Evolutionary conservation across 2,113 vertebrate genomes (phyloP), one percentile per base, ranked within the genome.

Genomic region (Pterocles burchelli): DNA sequence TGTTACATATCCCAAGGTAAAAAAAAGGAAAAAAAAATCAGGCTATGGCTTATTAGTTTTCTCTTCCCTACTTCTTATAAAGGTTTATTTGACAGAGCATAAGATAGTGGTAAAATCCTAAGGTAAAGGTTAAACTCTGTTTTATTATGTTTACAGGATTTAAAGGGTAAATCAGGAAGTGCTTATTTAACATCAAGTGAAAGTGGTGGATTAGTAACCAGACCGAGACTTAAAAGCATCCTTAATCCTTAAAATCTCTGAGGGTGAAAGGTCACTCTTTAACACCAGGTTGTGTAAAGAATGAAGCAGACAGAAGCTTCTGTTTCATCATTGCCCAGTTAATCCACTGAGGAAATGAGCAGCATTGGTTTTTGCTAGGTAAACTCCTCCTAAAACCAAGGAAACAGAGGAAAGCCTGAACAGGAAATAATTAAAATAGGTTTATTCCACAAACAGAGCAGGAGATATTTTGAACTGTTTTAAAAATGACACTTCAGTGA

Each of bases 201-300:
- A 98, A 99, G 98, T 98, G 98, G 98, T 98, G 97, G 98, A 98
- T 98, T 98, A 98, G 98, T 97, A 98, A 98, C 97, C 96, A 97
- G 97, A 97, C 97, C 95, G 93, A 93, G 98, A 98, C 98, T 98
- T 99, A 98, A 99, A 99, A 98, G 96, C 98, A 89, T 94, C 97
- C 98, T 98, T 99, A 99, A 99, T 99, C 98, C 98, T 97, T 98
- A 96, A 98, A 99, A 99, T 99, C 98, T 99, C 97, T 97, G 97
- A 97, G 94, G 98, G 99, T 99, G 98, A 99, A 98, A 98, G 99
- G 98, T 99, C 98, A 98, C 89, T 95, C 98, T 98, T 98, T 98
- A 98, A 98, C 98, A 98, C 98, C 98, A 98, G 98, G 98, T 97
- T 98, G 97, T 98, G 97, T 98, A 98, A 97, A 98, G 98, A 99